These are phyloP conservation scores for Allobates femoralis DNA, from an alignment of 2,797 vertebrate genomes.

Conservation along the genomic window DNA sequence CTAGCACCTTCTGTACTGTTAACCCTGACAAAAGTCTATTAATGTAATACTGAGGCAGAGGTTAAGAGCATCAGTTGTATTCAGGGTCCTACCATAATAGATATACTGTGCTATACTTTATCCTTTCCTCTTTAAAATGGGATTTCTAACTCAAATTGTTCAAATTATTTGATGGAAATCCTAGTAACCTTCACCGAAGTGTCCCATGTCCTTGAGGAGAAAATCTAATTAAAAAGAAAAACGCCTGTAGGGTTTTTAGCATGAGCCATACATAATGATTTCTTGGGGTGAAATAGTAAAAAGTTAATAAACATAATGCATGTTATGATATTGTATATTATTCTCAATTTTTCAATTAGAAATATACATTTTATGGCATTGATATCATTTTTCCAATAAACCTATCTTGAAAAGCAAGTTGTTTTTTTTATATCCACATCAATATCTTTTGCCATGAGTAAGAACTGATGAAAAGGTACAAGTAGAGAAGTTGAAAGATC, in stretches of 20 bases:
- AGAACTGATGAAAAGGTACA: conserved; percentile 50
- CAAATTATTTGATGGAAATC: neutral
- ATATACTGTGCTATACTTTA: neutral
- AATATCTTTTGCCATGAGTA: conserved; percentile 55
- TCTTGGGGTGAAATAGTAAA: neutral
- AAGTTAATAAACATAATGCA: neutral
- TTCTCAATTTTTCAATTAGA: neutral
- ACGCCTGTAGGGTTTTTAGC: neutral
- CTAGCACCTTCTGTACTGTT: neutral
- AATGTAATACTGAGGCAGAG: neutral
- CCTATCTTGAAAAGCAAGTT: conserved; percentile 10
- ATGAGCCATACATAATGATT: neutral
- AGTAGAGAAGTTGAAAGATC: conserved; percentile 31
- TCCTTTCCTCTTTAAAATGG: neutral
- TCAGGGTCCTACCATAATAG: no score
- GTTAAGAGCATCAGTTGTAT: neutral
- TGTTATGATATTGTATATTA: neutral
- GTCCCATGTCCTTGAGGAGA: neutral
- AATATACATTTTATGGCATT: conserved; percentile 40
- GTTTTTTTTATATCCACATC: conserved; percentile 31
- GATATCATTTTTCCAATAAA: conserved; percentile 22
- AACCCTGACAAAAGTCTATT: neutral
- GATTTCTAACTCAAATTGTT: neutral
- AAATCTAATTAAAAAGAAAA: conserved; percentile 14
- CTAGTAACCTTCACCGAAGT: neutral